Percentiles rank a stretch among this genome's conserved stretches.
Evolutionary conservation across 2,113 vertebrate species (phyloP).

Genomic region (Xiphorhynchus elegans): DNA sequence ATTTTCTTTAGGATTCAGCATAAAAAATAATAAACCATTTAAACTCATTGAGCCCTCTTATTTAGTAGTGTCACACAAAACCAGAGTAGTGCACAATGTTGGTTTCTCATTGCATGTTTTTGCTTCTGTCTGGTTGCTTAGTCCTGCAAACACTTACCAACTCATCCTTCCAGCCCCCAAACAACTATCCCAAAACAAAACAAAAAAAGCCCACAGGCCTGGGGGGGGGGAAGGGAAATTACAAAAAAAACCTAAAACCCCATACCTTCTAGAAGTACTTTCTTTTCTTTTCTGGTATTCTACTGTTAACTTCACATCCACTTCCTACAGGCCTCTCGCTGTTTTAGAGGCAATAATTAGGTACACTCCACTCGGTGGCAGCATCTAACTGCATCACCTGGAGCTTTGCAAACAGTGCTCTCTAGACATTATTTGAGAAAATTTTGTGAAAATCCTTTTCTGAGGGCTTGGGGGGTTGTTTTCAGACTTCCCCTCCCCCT

Average conservation of each 20-base stretch:
- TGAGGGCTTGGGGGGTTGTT: not conserved
- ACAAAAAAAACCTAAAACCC: not conserved
- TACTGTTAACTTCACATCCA: accelerated
- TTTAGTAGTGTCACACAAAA: not conserved
- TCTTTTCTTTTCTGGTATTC: not conserved
- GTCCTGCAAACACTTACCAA: not conserved
- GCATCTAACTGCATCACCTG: not conserved
- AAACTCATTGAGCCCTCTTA: not conserved
- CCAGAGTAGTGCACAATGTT: not conserved
- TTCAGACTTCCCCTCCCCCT: not conserved
- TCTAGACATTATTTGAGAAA: not conserved
- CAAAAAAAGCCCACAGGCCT: not conserved
- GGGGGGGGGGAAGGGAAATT: not conserved
- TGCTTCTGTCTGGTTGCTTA: not conserved
- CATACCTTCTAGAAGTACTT: not conserved
- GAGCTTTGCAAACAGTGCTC: not conserved
- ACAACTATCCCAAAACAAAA: not conserved
- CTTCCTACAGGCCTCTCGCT: not conserved
- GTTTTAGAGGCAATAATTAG: not conserved
- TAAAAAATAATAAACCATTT: not conserved
- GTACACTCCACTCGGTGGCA: not conserved
- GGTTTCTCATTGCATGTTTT: not conserved
- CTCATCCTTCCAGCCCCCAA: not conserved
- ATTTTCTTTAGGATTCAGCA: not conserved
- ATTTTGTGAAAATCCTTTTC: not conserved